A percentile compares a stretch with the other conserved stretches of the same genome.
Conservation (phyloP, 2,113 vertebrate species). For the Cathartes aura region DNA sequence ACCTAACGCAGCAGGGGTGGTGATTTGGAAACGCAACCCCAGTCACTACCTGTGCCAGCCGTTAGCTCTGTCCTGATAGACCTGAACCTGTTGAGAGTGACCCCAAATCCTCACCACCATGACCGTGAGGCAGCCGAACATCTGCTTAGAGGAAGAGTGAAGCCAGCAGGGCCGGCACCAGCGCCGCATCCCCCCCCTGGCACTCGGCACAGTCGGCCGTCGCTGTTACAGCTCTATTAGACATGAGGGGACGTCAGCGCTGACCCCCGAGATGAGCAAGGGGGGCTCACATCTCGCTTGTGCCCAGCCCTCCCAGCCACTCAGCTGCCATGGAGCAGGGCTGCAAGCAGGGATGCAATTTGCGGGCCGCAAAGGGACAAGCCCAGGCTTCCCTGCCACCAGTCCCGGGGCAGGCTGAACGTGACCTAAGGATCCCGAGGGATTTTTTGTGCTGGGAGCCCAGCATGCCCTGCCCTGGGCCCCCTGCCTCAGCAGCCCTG, state of each 20-base stretch:
- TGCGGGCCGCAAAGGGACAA: neutral
- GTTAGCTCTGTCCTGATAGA: neutral
- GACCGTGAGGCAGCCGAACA: neutral
- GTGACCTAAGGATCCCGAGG: neutral
- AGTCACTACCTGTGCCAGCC: rapidly evolving
- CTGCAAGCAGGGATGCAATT: neutral
- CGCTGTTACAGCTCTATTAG: neutral
- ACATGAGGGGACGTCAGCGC: rapidly evolving
- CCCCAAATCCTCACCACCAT: neutral
- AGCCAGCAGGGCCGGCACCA: rapidly evolving
- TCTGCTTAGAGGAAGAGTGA: neutral
- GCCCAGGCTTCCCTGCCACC: neutral
- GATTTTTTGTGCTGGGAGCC: neutral
- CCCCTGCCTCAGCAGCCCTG: neutral
- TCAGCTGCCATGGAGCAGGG: neutral
- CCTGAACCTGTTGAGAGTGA: neutral
- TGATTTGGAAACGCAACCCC: neutral
- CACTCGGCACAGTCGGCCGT: rapidly evolving
- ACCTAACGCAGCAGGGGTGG: neutral
- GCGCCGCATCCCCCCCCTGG: rapidly evolving
- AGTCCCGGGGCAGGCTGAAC: neutral
- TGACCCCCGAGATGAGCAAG: neutral
- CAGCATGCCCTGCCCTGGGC: neutral
- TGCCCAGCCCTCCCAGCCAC: neutral
- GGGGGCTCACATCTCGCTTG: neutral